Base-by-base conservation (phyloP, 2,888 invertebrate genomes). In the Amphimallon solstitiale region DNA sequence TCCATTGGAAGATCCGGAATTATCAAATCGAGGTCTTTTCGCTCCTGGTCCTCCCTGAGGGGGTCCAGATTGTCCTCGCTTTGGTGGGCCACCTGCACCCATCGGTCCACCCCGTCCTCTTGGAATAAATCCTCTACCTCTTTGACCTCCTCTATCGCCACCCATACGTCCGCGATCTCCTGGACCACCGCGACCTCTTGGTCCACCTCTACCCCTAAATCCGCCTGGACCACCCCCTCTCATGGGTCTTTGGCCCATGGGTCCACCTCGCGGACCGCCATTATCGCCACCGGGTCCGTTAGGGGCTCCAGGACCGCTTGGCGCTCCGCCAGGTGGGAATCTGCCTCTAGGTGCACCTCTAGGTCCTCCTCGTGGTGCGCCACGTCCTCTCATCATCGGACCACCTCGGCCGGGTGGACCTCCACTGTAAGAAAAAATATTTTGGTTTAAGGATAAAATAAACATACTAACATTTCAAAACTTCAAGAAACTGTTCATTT, bases 131-230 rank as follows among this genome's bases (percentile, higher is more conserved):
- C 59, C 63, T 35, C 67, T 63, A 19, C 67, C 67, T 40, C 67
- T 59, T 43, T 56, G 67, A 10, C 63, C 67, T 12, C 67, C 67
- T 49, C 67, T 63, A 23, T 67, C 67, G 43, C 54, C 67, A 9
- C 54, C 59, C 67, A 67, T 67, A 15, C 67, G 63, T 3, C 67
- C 67, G 7, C 67, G 67, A 54, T 67, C 67, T 21, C 67, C 67
- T 0, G 67, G 67, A 15, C 67, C 67, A 9, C 67, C 67, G 12
- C 67, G 67, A 43, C 67, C 67, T 54, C 66, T 62, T 6, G 66
- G 66, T 38, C 52, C 66, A 14, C 66, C 66, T 19, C 67, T 67
- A n/a, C 67, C 63, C 21, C 67, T 63, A 49, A 67, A 67, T 21
- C 67, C 67, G 15, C 67, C 67, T 2, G 43, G 54, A 14, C 63